A percentile compares a stretch with the other conserved stretches of the same genome.
Conservation (phyloP, 2,113 vertebrate genomes). For the Cheirogaleus medius region DNA sequence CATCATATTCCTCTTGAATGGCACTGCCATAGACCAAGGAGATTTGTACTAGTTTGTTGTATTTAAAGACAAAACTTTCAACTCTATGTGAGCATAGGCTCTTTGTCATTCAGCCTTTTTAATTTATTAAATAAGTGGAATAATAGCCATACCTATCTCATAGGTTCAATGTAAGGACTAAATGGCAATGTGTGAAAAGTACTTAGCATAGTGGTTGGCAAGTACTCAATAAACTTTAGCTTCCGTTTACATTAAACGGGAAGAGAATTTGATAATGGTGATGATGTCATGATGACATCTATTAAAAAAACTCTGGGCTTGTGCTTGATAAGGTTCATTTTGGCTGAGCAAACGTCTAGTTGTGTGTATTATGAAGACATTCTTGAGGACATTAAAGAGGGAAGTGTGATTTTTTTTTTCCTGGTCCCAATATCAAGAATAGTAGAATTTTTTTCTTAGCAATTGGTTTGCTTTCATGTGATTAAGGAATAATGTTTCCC, state of each 20-base stretch:
- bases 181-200: background rate
- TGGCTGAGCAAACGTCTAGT: background rate
- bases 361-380: background rate
- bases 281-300: background rate
- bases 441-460: background rate
- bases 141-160: background rate
- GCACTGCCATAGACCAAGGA: background rate
- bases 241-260: background rate
- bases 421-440: background rate
- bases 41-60: background rate
- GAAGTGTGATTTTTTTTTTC: background rate
- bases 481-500: background rate
- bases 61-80: constrained; percentile 18
- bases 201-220: background rate
- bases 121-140: background rate
- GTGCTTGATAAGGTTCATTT: constrained; percentile 20
- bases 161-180: background rate
- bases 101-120: no score
- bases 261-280: background rate
- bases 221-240: background rate
- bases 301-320: constrained; percentile 15
- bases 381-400: background rate
- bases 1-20: background rate
- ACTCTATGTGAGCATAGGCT: background rate
- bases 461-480: background rate